phyloP scores from a whole-genome alignment of 37 sponge, comb jelly and placozoan genomes.

The Oscarella lobularis region DNA sequence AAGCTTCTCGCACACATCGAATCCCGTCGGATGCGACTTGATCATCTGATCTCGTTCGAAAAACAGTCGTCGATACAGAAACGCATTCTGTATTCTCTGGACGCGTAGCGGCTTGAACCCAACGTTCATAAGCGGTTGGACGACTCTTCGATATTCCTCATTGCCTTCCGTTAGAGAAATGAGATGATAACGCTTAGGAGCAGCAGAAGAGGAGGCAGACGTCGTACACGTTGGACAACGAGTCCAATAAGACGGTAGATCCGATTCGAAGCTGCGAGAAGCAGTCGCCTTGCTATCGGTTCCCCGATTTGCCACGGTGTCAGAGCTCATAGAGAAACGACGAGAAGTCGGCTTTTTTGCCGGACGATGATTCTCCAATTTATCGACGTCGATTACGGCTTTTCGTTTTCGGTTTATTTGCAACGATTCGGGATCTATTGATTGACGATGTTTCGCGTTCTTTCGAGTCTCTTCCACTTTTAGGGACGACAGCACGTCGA shows the following conservation, averaged over 20 bases:
- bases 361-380: no score
- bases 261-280: no score
- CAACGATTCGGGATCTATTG: no score
- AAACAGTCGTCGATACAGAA: conserved; percentile 37
- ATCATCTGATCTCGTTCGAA: conserved; percentile 37
- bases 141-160: neutral
- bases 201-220: neutral
- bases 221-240: neutral
- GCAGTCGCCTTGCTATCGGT: no score
- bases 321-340: no score
- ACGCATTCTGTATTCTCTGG: conserved; percentile 37
- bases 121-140: neutral
- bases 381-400: no score
- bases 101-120: conserved; percentile 14
- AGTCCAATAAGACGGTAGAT: neutral
- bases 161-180: neutral
- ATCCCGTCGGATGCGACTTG: conserved; percentile 4
- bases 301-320: no score
- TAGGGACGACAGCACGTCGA: no score
- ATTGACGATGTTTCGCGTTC: no score
- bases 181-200: conserved; percentile 6
- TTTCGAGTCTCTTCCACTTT: no score
- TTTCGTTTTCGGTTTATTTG: no score
- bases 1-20: conserved; percentile 25
- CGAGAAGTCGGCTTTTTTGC: no score